These are phyloP conservation scores for Rhodophaea formosa DNA, from an alignment of 2,888 invertebrate genomes.

Conservation along the genomic window DNA sequence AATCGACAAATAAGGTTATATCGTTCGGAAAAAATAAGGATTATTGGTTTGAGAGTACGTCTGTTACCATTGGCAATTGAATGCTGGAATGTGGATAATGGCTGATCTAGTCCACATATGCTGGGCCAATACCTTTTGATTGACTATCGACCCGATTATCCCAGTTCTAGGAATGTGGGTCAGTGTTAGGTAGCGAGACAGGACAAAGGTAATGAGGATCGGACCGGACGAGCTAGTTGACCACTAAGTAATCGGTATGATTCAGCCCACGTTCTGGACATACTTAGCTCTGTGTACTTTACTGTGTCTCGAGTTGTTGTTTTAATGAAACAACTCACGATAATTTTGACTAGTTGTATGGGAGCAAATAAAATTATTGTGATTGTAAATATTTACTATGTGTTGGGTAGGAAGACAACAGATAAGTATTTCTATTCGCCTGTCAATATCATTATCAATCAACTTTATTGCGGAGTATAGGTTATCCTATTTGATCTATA, in stretches of 20 bases:
- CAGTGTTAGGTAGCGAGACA: slow-evolving; percentile 62
- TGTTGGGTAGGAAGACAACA: no score
- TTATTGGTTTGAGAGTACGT: slow-evolving; percentile 57
- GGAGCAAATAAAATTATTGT: no score
- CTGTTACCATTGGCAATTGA: slow-evolving; percentile 29
- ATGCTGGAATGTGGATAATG: slow-evolving; percentile 29
- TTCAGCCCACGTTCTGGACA: slow-evolving; percentile 3
- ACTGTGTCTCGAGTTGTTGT: no score
- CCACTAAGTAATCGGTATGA: slow-evolving; percentile 28
- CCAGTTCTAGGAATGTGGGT: slow-evolving; percentile 58
- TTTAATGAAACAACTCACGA: no score
- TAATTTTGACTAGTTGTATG: no score
- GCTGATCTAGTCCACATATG: slow-evolving; percentile 41
- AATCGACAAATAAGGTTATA: slow-evolving; percentile 72
- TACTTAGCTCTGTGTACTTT: neutral
- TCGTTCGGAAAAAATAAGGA: slow-evolving; percentile 66
- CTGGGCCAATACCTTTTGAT: slow-evolving; percentile 47
- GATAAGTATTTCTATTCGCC: no score
- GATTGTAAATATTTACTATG: no score
- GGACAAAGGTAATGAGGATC: slow-evolving; percentile 64
- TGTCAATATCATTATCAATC: no score
- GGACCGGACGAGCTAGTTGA: slow-evolving; percentile 40
- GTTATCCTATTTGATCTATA: no score
- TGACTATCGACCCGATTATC: slow-evolving; percentile 62
- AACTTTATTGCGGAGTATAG: no score